Conservation (phyloP, 2,113 vertebrate species). For the Eubucco bourcierii region DNA sequence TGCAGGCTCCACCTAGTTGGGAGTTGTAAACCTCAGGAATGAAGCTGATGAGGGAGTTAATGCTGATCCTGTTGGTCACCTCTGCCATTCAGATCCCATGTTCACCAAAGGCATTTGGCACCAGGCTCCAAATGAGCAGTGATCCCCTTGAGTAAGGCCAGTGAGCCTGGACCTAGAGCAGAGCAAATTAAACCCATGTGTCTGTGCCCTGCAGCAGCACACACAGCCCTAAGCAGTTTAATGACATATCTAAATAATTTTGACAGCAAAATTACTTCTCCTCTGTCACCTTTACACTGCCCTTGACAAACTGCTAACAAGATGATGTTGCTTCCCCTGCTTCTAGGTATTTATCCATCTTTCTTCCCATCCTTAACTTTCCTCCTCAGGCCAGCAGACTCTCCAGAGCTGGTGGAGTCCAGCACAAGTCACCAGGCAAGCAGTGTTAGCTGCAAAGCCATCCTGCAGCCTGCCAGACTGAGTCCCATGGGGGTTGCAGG, state of each 20-base stretch:
- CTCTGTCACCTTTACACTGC: conserved; percentile 63
- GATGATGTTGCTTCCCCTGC: neutral
- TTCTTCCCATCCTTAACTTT: neutral
- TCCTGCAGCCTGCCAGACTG: neutral
- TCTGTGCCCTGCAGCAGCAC: conserved; percentile 47
- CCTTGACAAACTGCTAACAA: conserved; percentile 62
- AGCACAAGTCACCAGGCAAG: neutral
- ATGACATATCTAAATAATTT: conserved; percentile 75
- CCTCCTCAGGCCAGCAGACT: neutral
- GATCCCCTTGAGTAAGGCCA: neutral
- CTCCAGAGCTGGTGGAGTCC: neutral
- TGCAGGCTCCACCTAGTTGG: neutral
- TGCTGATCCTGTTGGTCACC: neutral
- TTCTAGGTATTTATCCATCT: conserved; percentile 30
- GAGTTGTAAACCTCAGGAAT: neutral
- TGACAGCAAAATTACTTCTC: conserved; percentile 73
- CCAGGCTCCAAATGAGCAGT: neutral
- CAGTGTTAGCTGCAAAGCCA: neutral
- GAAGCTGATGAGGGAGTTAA: neutral
- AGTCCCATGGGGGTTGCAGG: neutral
- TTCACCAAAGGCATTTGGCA: neutral
- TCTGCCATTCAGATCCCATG: neutral
- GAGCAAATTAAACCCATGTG: conserved; percentile 63
- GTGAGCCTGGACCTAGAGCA: neutral
- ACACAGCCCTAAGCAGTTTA: conserved; percentile 68